Evolutionary conservation across 1,140 invertebrate species (phyloP).

Genomic region (Pogonus chalceus): DNA sequence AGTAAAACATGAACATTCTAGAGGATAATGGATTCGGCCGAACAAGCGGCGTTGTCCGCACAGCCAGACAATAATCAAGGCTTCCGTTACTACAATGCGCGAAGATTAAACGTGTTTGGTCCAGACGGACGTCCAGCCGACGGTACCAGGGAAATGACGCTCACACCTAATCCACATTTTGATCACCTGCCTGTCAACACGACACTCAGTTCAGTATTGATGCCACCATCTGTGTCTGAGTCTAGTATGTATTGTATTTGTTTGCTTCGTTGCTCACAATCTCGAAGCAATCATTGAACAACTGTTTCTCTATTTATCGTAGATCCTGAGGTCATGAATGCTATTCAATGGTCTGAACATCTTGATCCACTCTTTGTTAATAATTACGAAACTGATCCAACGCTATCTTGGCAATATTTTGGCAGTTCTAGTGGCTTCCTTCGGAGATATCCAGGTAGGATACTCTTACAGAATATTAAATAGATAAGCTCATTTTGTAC

Average conservation of each 20-base stretch:
- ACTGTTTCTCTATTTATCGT: constrained; percentile 16
- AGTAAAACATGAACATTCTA: constrained; percentile 33
- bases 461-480: too few species aligned
- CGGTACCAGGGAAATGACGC: constrained; percentile 53
- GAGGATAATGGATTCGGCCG: constrained; percentile 79
- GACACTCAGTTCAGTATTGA: constrained; percentile 76
- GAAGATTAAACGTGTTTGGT: constrained; percentile 59
- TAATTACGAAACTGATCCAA: constrained; percentile 85
- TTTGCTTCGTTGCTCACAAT: background rate
- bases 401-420: constrained; percentile 94
- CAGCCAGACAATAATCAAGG: constrained; percentile 39
- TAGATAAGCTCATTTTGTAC: too few species aligned
- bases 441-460: constrained; percentile 79
- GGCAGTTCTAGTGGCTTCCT: constrained; percentile 87
- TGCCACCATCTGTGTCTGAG: constrained; percentile 48
- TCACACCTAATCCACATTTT: constrained; percentile 64
- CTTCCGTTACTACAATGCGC: constrained; percentile 55
- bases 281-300: background rate
- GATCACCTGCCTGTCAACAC: constrained; percentile 77
- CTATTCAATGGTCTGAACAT: constrained; percentile 85
- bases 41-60: constrained; percentile 67
- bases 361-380: constrained; percentile 83
- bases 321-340: constrained; percentile 72
- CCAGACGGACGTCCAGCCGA: constrained; percentile 56
- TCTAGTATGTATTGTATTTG: background rate